Evolutionary conservation across 2,888 invertebrate species (phyloP).

Genomic region (Caenorhabditis sp.): DNA sequence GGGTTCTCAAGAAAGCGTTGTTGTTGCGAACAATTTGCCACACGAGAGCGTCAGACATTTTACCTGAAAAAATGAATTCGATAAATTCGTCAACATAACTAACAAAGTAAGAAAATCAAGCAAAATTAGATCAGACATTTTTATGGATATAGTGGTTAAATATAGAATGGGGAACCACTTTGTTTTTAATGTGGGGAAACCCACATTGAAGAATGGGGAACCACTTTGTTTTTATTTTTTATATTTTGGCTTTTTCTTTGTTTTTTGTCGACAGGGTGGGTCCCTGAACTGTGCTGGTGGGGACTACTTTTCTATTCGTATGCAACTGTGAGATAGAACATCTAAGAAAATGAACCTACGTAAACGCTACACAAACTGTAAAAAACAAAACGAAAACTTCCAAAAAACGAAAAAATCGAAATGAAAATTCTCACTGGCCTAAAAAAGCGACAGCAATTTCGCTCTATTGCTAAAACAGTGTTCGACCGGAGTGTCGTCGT

Average conservation of each 20-base stretch:
- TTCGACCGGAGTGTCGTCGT: slow-evolving; percentile 17
- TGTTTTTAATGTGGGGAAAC: too few species aligned
- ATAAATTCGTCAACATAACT: neutral
- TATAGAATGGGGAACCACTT: too few species aligned
- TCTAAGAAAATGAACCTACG: too few species aligned
- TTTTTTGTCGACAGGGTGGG: too few species aligned
- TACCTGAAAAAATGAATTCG: slow-evolving; percentile 33
- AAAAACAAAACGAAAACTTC: neutral
- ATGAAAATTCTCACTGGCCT: slow-evolving; percentile 16
- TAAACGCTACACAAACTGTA: neutral
- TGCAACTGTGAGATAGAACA: too few species aligned
- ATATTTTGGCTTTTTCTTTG: too few species aligned
- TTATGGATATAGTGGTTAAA: neutral
- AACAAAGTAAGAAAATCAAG: neutral
- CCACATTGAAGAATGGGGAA: too few species aligned
- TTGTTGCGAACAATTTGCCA: slow-evolving; percentile 69
- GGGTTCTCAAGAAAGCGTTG: slow-evolving; percentile 61
- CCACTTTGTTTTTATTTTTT: too few species aligned
- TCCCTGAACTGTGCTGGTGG: too few species aligned
- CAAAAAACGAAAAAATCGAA: slow-evolving; percentile 14
- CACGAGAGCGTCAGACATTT: slow-evolving; percentile 60
- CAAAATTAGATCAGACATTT: neutral
- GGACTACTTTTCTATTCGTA: too few species aligned
- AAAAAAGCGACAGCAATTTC: slow-evolving; percentile 21
- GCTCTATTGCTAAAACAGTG: slow-evolving; percentile 12